These are phyloP conservation scores for Pyrocoelia pectoralis DNA, from an alignment of 2,888 invertebrate species.

Conservation along the genomic window DNA sequence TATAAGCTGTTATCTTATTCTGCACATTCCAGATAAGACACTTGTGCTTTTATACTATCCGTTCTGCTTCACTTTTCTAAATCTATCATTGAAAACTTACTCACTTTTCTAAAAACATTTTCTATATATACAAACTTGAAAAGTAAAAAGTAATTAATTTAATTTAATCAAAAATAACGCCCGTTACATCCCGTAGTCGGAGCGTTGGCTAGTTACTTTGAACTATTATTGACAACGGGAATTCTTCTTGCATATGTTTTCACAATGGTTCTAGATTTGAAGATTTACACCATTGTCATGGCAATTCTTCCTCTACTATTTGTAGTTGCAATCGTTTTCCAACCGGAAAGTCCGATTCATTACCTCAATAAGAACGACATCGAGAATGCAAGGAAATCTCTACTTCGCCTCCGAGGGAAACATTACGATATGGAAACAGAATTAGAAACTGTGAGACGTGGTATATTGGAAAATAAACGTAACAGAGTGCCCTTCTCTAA, in stretches of 20 bases:
- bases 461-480: constrained; percentile 59
- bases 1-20: too few species aligned
- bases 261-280: constrained; percentile 56
- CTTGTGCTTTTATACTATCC: too few species aligned
- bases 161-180: too few species aligned
- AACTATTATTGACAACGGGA: constrained; percentile 83
- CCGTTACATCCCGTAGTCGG: too few species aligned
- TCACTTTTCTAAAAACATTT: too few species aligned
- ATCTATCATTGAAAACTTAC: too few species aligned
- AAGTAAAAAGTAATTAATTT: too few species aligned
- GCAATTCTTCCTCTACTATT: constrained; percentile 73
- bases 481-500: constrained; percentile 64
- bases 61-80: too few species aligned
- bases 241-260: constrained; percentile 77
- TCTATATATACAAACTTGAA: too few species aligned
- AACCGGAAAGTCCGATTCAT: constrained; percentile 87
- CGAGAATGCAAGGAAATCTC: constrained; percentile 54
- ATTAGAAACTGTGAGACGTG: constrained; percentile 65
- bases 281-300: constrained; percentile 65
- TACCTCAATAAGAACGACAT: constrained; percentile 67
- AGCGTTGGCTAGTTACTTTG: constrained; percentile 85
- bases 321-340: constrained; percentile 73
- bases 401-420: constrained; percentile 76
- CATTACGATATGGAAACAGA: constrained; percentile 73
- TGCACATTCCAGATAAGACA: too few species aligned